Conservation (phyloP, 2,888 invertebrate species). For the Meloe dianella region DNA sequence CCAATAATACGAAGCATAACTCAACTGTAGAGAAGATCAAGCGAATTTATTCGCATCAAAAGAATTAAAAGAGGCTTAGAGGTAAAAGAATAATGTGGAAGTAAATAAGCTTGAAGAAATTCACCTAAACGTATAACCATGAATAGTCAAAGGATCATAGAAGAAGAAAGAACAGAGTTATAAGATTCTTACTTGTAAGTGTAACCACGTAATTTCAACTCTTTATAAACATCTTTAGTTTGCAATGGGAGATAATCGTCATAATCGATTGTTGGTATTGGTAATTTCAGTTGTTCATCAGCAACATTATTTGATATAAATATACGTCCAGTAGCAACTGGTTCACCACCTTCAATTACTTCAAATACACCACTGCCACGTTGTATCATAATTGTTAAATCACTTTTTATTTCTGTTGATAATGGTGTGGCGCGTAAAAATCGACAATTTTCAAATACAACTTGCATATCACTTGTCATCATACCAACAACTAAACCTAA, state of each 20-base stretch:
- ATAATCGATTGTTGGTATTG: neutral
- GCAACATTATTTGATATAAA: constrained; percentile 19
- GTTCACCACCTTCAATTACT: constrained; percentile 37
- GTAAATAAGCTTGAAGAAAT: too few species aligned
- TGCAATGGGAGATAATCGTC: constrained; percentile 60
- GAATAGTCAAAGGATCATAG: too few species aligned
- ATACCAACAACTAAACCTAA: constrained; percentile 57
- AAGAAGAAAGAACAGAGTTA: too few species aligned
- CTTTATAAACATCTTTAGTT: constrained; percentile 71
- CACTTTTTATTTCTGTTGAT: constrained; percentile 54
- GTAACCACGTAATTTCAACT: constrained; percentile 73
- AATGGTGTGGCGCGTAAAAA: constrained; percentile 65
- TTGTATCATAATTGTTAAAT: constrained; percentile 44
- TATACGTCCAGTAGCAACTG: constrained; percentile 39
- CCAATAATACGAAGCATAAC: too few species aligned
- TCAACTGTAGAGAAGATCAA: too few species aligned
- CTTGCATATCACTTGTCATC: constrained; percentile 59
- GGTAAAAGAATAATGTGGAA: too few species aligned
- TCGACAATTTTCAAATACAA: constrained; percentile 66
- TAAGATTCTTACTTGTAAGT: constrained; percentile 56
- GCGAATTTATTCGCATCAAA: too few species aligned
- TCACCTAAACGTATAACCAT: too few species aligned
- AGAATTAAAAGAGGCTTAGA: too few species aligned
- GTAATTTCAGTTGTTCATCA: constrained; percentile 55
- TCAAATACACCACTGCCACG: constrained; percentile 48